Conservation (phyloP, 2,888 invertebrate genomes). For the Marronus borbonicus region DNA sequence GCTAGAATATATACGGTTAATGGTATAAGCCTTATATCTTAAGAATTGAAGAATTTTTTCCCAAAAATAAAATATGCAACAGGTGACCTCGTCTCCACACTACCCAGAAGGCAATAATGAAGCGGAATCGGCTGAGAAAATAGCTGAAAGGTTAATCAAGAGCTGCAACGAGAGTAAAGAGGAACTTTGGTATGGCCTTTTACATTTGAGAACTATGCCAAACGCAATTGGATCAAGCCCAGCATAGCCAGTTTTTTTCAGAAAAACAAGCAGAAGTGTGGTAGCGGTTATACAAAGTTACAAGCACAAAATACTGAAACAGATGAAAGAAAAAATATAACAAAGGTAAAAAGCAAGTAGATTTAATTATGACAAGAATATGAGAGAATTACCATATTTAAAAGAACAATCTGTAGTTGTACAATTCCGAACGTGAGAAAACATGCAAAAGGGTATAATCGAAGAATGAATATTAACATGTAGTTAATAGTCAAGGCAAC, state of each 20-base stretch:
- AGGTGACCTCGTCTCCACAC: neutral
- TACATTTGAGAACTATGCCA: neutral
- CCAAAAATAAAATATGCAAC: neutral
- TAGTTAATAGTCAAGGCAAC: no score
- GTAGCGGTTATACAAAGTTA: no score
- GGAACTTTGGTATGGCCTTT: neutral
- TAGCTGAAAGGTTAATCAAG: neutral
- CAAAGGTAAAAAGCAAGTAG: no score
- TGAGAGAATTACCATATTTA: no score
- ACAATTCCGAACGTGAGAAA: no score
- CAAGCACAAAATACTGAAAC: no score
- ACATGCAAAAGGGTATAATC: no score
- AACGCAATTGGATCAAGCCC: slow-evolving; percentile 1
- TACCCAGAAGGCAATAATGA: neutral
- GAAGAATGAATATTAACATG: no score
- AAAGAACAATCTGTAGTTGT: no score
- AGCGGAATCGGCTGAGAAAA: neutral
- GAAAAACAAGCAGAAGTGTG: neutral
- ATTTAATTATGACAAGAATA: no score
- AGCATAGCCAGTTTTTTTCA: neutral
- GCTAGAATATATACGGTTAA: no score
- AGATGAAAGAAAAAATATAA: no score
- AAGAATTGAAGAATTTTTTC: neutral
- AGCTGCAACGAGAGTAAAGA: neutral
- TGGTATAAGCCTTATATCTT: neutral